Percentiles rank a stretch among this genome's conserved stretches.
These are phyloP conservation scores for Anthonomus grandis DNA, from an alignment of 1,140 invertebrate genomes.

Conservation along the genomic window DNA sequence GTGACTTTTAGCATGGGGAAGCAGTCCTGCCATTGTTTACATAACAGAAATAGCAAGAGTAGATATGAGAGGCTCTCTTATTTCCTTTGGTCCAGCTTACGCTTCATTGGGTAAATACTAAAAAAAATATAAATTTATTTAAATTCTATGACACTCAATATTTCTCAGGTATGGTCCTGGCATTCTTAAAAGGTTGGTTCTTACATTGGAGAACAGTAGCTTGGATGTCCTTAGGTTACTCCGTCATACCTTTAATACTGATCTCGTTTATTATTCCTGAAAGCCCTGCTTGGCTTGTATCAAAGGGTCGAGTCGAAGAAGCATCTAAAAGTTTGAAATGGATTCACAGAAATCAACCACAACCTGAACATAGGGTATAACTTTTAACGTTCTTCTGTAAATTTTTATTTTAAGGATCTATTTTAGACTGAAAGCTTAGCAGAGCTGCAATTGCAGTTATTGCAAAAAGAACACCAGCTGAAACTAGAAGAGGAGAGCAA, in stretches of 20 bases:
- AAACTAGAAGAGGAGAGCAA: constrained; percentile 41
- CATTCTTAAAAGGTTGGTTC: constrained; percentile 58
- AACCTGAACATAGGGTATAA: constrained; percentile 41
- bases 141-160: not conserved
- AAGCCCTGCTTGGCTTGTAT: constrained; percentile 63
- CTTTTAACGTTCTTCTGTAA: too few relatives aligned
- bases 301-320: constrained; percentile 54
- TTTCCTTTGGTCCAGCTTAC: constrained; percentile 32
- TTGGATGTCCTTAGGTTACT: constrained; percentile 55
- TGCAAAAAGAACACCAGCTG: constrained; percentile 50
- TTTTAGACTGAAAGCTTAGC: constrained; percentile 34
- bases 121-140: not conserved
- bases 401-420: constrained; percentile 1
- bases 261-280: constrained; percentile 60
- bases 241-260: constrained; percentile 55
- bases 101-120: constrained; percentile 39
- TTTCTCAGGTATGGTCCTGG: constrained; percentile 57
- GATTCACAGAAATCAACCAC: constrained; percentile 46
- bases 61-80: constrained; percentile 56
- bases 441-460: constrained; percentile 45
- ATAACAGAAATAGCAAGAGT: constrained; percentile 60
- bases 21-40: constrained; percentile 60
- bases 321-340: constrained; percentile 55
- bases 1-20: constrained; percentile 50
- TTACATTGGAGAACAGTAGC: constrained; percentile 59